Evolutionary conservation across 2,113 vertebrate species (phyloP).

Genomic region (Miniopterus natalensis): DNA sequence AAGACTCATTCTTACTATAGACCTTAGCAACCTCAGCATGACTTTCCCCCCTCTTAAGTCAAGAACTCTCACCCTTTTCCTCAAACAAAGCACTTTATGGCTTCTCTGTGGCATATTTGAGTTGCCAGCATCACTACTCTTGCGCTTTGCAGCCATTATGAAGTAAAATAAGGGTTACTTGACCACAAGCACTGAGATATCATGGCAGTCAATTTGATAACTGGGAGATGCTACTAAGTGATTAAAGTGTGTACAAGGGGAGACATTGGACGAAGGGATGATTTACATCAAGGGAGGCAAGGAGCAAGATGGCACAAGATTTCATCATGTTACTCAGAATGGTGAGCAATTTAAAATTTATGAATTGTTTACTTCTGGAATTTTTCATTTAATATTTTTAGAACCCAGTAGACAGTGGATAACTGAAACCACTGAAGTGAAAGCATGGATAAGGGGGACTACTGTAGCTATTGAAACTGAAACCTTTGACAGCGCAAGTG

Average conservation of each 20-base stretch:
- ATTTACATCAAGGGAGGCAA: background rate
- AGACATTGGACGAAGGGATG: background rate
- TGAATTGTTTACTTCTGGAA: background rate
- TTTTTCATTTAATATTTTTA: background rate
- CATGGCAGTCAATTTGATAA: background rate
- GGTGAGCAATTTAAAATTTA: background rate
- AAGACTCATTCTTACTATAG: background rate
- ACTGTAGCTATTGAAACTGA: background rate
- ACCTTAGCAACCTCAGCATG: background rate
- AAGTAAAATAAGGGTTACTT: background rate
- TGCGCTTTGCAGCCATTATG: background rate
- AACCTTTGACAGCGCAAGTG: background rate
- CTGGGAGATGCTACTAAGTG: background rate
- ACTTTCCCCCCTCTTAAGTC: no score
- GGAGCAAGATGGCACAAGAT: background rate
- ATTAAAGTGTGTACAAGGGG: background rate
- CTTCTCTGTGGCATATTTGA: background rate
- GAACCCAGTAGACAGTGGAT: background rate
- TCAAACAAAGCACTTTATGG: background rate
- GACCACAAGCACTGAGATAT: background rate
- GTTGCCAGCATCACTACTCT: background rate
- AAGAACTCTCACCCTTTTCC: background rate
- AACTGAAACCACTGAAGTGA: background rate
- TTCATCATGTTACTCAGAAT: background rate
- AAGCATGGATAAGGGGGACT: background rate